A percentile compares a stretch with the other conserved stretches of the same genome.
These are phyloP conservation scores for Brachypodius melanocephalos DNA, from an alignment of 2,113 vertebrate genomes.

Conservation along the genomic window DNA sequence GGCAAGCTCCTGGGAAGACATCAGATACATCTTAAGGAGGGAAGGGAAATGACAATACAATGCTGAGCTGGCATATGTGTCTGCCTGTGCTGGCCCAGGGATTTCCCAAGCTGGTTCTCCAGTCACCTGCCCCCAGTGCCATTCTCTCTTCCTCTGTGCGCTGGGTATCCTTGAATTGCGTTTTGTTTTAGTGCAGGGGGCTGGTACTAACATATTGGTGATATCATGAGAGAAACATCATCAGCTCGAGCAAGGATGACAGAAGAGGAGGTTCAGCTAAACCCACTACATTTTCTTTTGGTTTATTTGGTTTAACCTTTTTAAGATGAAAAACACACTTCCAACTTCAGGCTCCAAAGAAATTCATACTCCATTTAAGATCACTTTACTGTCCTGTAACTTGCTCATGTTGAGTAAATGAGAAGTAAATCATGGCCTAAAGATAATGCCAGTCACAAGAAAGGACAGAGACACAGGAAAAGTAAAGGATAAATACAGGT, in stretches of 20 bases:
- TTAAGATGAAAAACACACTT: neutral
- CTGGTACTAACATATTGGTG: neutral
- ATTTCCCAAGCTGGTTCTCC: neutral
- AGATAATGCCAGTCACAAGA: neutral
- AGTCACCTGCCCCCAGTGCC: neutral
- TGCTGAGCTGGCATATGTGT: neutral
- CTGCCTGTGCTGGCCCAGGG: neutral
- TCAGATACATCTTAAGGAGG: neutral
- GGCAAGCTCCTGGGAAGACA: neutral
- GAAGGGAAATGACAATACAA: neutral
- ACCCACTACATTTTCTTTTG: neutral
- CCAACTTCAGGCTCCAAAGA: neutral
- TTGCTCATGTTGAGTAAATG: neutral
- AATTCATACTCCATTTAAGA: neutral
- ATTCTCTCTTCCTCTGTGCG: neutral
- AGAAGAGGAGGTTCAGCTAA: neutral
- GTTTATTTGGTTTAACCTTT: neutral
- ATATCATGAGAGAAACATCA: neutral
- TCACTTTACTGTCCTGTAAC: neutral
- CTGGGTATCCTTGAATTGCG: neutral
- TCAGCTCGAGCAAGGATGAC: neutral
- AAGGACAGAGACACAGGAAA: neutral
- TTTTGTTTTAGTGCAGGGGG: neutral
- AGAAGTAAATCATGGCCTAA: neutral
- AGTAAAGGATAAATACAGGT: neutral